Conservation (phyloP, 2,888 invertebrate species). For the Rugalucina vietnamica region DNA sequence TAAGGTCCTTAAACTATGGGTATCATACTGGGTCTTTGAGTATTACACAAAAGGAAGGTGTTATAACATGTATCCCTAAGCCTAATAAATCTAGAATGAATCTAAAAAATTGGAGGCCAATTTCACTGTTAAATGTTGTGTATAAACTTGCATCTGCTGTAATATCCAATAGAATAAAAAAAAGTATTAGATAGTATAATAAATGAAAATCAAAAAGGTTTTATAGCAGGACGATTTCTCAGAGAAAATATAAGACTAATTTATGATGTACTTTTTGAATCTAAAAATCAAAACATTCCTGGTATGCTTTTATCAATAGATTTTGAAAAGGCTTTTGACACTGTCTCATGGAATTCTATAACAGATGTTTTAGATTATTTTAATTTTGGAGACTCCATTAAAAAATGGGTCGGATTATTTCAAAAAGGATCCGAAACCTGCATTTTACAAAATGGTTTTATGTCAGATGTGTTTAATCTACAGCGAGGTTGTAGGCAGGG, state of each 20-base stretch:
- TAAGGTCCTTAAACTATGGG: background rate
- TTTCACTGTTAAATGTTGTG: background rate
- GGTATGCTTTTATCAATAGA: too few species aligned
- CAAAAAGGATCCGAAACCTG: background rate
- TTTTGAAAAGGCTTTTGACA: background rate
- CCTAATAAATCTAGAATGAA: background rate
- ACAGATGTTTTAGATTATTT: background rate
- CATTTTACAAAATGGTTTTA: background rate
- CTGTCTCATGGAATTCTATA: background rate
- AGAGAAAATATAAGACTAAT: too few species aligned
- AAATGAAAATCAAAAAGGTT: too few species aligned
- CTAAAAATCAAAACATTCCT: too few species aligned
- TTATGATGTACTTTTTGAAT: too few species aligned
- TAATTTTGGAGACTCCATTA: background rate
- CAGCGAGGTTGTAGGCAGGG: background rate
- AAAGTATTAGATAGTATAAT: too few species aligned
- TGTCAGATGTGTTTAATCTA: background rate
- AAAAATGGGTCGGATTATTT: background rate
- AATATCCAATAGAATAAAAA: background rate
- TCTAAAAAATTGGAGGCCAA: background rate
- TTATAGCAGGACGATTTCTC: too few species aligned
- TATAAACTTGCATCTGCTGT: background rate
- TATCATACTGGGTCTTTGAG: background rate
- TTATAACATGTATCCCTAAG: conserved; percentile 1
- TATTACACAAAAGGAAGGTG: background rate